Base-by-base conservation (phyloP, 2,113 vertebrate species). In the Peromyscus californicus region DNA sequence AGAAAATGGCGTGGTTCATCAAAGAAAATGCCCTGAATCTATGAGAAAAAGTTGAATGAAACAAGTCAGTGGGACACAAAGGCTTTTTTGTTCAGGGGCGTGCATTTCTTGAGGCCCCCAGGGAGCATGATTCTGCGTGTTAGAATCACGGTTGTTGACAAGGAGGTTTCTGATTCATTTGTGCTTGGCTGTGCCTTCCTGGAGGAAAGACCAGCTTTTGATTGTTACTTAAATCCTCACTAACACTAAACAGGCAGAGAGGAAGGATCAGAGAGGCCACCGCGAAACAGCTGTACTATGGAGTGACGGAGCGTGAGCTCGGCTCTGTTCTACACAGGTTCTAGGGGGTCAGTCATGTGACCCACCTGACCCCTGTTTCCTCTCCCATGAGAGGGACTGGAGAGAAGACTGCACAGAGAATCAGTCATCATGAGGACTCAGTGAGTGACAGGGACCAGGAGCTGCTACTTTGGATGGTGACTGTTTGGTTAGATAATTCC, bases 241-340 rank as follows among this genome's bases (percentile, higher is more conserved):
- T 36, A 45, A 80, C 92, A 87, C n/a, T 74, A 19, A 65, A 54
- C 69, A 88, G 70, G 48, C 36, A 36, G 70, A 36, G 65, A 22
- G 21, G 26, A 82, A 39, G 16, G 33, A 45, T 72, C 6, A 42
- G 36, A 42, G 36, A 86, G 78, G 74, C 22, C 22, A 17, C 3
- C 0, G 0, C 3, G 57, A 11, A 7, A 8, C 10, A 33, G 22
- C 33, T 74, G 13, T n/a, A 6, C 21, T 0, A 0, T 36, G 72
- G 63, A 3, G 36, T 0, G 57, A n/a, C n/a, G 11, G 36, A 45
- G 22, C 0, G 0, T 17, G 57, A 69, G 24, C 29, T 65, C 31
- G 19, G 10, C 31, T 3, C 1, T 42, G 59, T 1, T 63, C 57
- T 65, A 21, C 29, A 67, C 24, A 7, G 7, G 16, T 36, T 65